phyloP scores from a whole-genome alignment of 2,888 invertebrate species.

The Helobdella robusta region DNA sequence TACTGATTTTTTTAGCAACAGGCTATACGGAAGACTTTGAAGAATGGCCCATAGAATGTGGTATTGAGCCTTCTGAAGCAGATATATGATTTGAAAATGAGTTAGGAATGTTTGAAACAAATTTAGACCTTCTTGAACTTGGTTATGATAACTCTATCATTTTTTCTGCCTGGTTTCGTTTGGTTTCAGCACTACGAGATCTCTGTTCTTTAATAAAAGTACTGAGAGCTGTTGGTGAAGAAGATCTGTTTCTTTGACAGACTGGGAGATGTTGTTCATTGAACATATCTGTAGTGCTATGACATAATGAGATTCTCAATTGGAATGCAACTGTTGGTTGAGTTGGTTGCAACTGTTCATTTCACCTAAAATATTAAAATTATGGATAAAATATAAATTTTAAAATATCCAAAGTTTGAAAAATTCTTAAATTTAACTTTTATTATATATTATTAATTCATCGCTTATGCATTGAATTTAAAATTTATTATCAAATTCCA shows the following conservation, averaged over 20 bases:
- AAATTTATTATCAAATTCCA: no score
- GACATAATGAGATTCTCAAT: conserved; percentile 20
- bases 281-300: conserved; percentile 7
- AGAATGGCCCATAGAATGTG: neutral
- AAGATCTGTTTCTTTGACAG: conserved; percentile 19
- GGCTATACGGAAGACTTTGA: conserved; percentile 14
- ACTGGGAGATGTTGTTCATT: conserved; percentile 21
- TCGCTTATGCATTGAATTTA: no score
- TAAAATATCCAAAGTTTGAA: no score
- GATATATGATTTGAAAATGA: conserved; percentile 22
- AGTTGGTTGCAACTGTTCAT: no score
- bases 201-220: conserved; percentile 24
- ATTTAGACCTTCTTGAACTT: conserved; percentile 17
- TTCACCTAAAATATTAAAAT: no score
- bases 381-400: no score
- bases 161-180: conserved; percentile 14
- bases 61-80: conserved; percentile 18
- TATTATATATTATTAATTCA: no score
- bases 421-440: no score
- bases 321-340: conserved; percentile 24
- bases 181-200: conserved; percentile 20
- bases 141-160: conserved; percentile 25
- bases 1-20: conserved; percentile 10
- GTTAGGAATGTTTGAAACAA: conserved; percentile 19
- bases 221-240: conserved; percentile 15